Evolutionary conservation across 2,113 vertebrate genomes (phyloP).

Genomic region (Neolamprologus sp.): DNA sequence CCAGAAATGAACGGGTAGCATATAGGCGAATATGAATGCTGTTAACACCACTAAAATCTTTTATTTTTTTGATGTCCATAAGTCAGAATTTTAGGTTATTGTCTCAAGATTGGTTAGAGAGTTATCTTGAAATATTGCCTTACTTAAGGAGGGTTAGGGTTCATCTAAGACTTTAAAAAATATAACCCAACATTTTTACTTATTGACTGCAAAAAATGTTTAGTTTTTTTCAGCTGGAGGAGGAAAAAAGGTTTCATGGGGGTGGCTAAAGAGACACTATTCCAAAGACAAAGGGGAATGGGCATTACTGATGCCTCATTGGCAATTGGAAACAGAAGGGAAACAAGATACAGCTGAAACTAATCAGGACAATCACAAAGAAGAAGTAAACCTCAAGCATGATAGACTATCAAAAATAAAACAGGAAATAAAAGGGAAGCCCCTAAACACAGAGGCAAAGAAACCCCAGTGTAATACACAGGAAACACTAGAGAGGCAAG

Average conservation of each 20-base stretch:
- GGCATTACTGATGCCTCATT: not conserved
- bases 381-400: not conserved
- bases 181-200: not conserved
- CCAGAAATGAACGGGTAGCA: not conserved
- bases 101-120: not conserved
- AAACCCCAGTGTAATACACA: not conserved
- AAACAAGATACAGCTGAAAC: not conserved
- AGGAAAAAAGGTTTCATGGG: not conserved
- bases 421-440: not conserved
- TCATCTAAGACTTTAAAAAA: not conserved
- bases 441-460: not conserved
- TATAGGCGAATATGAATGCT: not conserved
- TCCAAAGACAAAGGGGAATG: not conserved
- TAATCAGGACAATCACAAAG: not conserved
- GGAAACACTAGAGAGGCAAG: not conserved
- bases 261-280: not conserved
- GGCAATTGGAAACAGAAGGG: not conserved
- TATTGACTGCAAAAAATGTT: not conserved
- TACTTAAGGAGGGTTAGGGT: not conserved
- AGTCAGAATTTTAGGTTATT: not conserved
- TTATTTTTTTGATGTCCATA: not conserved
- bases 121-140: not conserved
- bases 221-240: not conserved
- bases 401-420: not conserved
- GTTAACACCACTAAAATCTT: not conserved